Conservation (phyloP, 2,888 invertebrate genomes). For the Nysson spinosus region DNA sequence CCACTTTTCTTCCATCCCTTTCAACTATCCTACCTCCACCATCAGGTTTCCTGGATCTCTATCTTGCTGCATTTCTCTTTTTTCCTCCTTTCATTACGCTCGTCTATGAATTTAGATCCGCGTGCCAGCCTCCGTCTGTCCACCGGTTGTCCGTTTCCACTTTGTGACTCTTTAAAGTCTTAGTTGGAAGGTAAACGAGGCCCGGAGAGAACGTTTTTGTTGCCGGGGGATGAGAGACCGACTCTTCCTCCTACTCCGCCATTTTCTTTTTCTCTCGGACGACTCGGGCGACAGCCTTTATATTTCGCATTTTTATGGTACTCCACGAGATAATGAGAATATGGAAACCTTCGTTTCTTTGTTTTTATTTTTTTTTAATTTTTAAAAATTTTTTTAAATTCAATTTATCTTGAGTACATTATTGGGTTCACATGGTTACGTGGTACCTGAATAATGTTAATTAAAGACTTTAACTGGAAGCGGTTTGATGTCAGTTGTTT, state of each 20-base stretch:
- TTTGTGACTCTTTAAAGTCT: neutral
- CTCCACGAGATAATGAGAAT: too few relatives aligned
- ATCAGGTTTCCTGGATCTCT: constrained; percentile 11
- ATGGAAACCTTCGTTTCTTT: too few relatives aligned
- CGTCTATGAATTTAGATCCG: neutral
- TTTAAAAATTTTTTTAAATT: too few relatives aligned
- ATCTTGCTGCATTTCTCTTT: constrained; percentile 3
- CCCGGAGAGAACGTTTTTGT: neutral
- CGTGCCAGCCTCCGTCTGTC: neutral
- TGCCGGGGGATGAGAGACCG: too few relatives aligned
- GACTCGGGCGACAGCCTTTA: neutral
- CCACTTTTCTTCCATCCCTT: constrained; percentile 56
- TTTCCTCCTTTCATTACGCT: neutral
- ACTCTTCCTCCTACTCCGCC: too few relatives aligned
- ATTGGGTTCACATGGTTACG: too few relatives aligned
- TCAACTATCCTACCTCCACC: constrained; percentile 27
- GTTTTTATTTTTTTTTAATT: too few relatives aligned
- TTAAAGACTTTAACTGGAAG: too few relatives aligned
- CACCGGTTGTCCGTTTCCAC: constrained; percentile 2
- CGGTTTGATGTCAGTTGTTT: too few relatives aligned
- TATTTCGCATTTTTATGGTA: neutral
- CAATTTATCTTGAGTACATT: too few relatives aligned
- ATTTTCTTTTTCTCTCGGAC: neutral
- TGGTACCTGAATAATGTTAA: too few relatives aligned
- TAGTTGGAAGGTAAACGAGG: neutral